Conservation (phyloP, 2,113 vertebrate genomes). For the Nibea albiflora region DNA sequence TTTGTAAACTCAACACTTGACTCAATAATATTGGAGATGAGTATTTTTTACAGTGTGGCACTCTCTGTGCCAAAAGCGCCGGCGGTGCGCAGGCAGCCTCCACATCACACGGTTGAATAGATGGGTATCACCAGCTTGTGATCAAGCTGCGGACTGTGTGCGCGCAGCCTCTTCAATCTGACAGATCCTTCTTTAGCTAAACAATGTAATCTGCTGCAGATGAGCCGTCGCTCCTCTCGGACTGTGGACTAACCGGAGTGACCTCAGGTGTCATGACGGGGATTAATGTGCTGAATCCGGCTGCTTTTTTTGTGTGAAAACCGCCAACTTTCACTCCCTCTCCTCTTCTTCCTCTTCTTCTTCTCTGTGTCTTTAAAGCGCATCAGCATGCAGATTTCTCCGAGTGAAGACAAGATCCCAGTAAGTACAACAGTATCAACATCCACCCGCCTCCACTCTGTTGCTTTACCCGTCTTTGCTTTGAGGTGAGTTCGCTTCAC, state of each 20-base stretch:
- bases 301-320: slow-evolving; percentile 12
- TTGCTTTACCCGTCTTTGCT: neutral
- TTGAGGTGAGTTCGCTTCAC: neutral
- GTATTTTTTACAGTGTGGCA: slow-evolving; percentile 62
- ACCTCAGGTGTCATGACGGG: slow-evolving; percentile 20
- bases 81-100: slow-evolving; percentile 63
- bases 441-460: neutral
- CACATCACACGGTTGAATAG: slow-evolving; percentile 53
- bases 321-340: slow-evolving; percentile 60
- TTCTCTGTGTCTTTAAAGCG: slow-evolving; percentile 68
- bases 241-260: slow-evolving; percentile 36
- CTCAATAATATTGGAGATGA: neutral
- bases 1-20: neutral
- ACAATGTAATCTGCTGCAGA: slow-evolving; percentile 33
- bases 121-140: slow-evolving; percentile 56
- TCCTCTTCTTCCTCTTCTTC: slow-evolving; percentile 26
- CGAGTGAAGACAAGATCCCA: slow-evolving; percentile 84
- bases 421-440: slow-evolving; percentile 71
- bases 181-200: neutral
- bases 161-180: slow-evolving; percentile 4
- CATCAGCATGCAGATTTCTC: slow-evolving; percentile 84
- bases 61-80: slow-evolving; percentile 45
- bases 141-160: slow-evolving; percentile 17
- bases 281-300: slow-evolving; percentile 21
- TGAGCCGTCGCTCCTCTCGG: slow-evolving; percentile 6